A percentile compares a stretch with the other conserved stretches of the same genome.
phyloP scores from a whole-genome alignment of 1,140 invertebrate species.

The Drosophila pallidifrons region DNA sequence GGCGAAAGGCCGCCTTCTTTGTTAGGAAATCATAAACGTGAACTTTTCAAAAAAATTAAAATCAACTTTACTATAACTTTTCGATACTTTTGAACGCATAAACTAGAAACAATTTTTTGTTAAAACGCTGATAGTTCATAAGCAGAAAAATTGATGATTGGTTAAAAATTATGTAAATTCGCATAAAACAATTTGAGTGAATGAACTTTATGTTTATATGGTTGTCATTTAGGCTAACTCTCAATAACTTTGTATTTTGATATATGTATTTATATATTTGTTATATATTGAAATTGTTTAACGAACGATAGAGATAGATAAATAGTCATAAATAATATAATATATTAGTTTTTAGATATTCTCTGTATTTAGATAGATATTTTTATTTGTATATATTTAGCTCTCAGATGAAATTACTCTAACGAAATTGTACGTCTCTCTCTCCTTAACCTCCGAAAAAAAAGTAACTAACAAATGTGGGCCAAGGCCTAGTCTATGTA shows the following conservation, averaged over 20 bases:
- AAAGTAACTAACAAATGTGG: conserved; percentile 47
- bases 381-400: conserved; percentile 55
- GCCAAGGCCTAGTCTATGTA: conserved; percentile 41
- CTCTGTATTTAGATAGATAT: conserved; percentile 36
- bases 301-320: conserved; percentile 73
- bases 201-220: conserved; percentile 72
- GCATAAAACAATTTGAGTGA: conserved; percentile 75
- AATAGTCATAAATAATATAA: conserved; percentile 49
- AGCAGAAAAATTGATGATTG: conserved; percentile 59
- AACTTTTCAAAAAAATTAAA: conserved; percentile 41
- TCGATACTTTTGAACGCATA: conserved; percentile 47
- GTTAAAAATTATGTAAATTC: conserved; percentile 67
- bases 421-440: conserved; percentile 68
- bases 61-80: conserved; percentile 54
- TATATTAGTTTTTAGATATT: conserved; percentile 30
- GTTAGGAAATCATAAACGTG: conserved; percentile 48
- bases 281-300: conserved; percentile 61
- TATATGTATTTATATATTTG: conserved; percentile 57
- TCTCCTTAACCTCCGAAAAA: conserved; percentile 72
- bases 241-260: conserved; percentile 75
- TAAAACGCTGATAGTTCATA: conserved; percentile 60
- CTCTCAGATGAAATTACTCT: conserved; percentile 74
- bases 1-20: conserved; percentile 17
- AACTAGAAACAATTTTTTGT: conserved; percentile 71
- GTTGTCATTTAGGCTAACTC: conserved; percentile 74